Evolutionary conservation across 2,888 invertebrate species (phyloP).

Genomic region (Carpatolechia fugitivella): DNA sequence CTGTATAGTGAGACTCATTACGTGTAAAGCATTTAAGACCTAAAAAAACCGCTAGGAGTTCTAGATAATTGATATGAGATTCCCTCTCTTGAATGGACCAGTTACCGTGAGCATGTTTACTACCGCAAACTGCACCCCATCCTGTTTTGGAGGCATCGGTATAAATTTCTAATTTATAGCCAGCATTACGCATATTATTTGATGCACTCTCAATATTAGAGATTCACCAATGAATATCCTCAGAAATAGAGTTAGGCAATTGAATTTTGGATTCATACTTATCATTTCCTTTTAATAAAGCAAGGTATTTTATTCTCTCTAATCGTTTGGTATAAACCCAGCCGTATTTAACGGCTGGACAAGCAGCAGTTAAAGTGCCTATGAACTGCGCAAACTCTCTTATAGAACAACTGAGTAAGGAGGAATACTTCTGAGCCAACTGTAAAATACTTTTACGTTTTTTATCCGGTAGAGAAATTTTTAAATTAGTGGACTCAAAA

Average conservation of each 20-base stretch:
- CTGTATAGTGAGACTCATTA: background rate
- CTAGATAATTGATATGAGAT: background rate
- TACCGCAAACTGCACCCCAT: slow-evolving; percentile 11
- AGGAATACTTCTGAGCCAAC: slow-evolving; percentile 10
- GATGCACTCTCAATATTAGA: background rate
- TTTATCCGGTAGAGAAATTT: slow-evolving; percentile 15
- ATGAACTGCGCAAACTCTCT: slow-evolving; percentile 18
- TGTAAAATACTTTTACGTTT: slow-evolving; percentile 19
- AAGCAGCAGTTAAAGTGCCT: slow-evolving; percentile 16
- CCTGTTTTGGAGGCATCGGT: slow-evolving; percentile 15
- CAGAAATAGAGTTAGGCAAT: background rate
- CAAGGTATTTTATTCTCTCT: background rate
- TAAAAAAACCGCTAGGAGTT: slow-evolving; percentile 1
- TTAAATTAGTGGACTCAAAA: too few relatives aligned
- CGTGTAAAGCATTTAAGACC: background rate
- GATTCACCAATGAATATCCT: background rate
- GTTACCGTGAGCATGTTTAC: background rate
- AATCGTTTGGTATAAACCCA: slow-evolving; percentile 20
- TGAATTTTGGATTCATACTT: background rate
- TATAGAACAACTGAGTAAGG: slow-evolving; percentile 8
- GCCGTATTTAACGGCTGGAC: too few relatives aligned
- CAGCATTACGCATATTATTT: background rate
- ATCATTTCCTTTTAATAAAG: background rate
- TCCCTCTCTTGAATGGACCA: background rate
- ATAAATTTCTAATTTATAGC: background rate